Percentiles rank a stretch among this genome's conserved stretches.
phyloP scores from a whole-genome alignment of 2,113 vertebrate genomes.

The Amblyopsis rosae region DNA sequence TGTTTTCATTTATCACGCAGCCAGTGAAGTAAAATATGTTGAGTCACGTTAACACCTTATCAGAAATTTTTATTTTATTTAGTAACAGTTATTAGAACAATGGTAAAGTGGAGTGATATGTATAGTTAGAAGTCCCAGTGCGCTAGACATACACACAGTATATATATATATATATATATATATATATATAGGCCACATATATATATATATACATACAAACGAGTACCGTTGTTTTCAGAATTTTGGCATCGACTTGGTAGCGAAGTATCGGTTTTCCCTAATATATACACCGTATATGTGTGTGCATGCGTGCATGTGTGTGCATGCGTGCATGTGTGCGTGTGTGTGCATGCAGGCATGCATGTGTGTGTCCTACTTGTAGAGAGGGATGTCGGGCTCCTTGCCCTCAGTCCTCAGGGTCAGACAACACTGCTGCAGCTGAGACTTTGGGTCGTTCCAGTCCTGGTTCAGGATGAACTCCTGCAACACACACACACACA shows the following conservation, averaged over 20 bases:
- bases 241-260: not conserved
- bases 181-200: not conserved
- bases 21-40: too few relatives aligned
- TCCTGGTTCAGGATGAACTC: slow-evolving; percentile 99
- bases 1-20: too few relatives aligned
- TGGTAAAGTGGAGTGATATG: too few relatives aligned
- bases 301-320: not conserved
- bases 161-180: not conserved
- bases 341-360: slow-evolving; percentile 1
- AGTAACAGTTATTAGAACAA: too few relatives aligned
- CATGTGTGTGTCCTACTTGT: slow-evolving; percentile 83
- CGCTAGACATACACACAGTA: not conserved
- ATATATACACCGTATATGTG: not conserved
- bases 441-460: slow-evolving; percentile 99
- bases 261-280: not conserved
- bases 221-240: not conserved
- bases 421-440: slow-evolving; percentile 97
- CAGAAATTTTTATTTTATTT: too few relatives aligned
- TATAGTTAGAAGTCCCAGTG: too few relatives aligned
- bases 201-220: not conserved
- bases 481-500: slow-evolving; percentile 65
- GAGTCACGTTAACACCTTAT: too few relatives aligned
- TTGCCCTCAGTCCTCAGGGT: slow-evolving; percentile 97
- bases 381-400: slow-evolving; percentile 96
- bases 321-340: not conserved